Evolutionary conservation across 2,113 vertebrate genomes (phyloP).

Genomic region (Albula glossodonta): DNA sequence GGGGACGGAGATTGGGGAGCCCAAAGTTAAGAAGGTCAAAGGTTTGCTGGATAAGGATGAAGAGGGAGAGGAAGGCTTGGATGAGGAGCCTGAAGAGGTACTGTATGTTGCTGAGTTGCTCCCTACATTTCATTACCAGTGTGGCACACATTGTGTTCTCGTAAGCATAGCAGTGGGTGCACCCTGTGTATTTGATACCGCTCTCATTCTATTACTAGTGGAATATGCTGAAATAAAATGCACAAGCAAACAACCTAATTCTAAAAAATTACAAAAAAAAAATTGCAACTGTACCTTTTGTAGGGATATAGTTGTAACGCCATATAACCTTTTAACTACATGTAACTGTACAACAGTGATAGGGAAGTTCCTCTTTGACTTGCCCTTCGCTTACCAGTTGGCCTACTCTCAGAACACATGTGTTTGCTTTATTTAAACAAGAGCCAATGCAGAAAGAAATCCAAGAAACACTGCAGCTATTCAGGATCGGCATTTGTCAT

Average conservation of each 20-base stretch:
- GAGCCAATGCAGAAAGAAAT: no score
- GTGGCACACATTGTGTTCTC: neutral
- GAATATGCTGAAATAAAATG: neutral
- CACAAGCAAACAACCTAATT: neutral
- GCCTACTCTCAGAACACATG: no score
- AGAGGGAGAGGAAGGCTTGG: conserved; percentile 59
- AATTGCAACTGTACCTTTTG: no score
- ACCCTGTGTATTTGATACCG: neutral
- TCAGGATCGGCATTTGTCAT: neutral
- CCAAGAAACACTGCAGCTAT: no score
- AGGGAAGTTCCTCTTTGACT: neutral
- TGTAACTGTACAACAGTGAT: neutral
- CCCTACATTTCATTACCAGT: neutral
- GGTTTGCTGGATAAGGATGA: conserved; percentile 58
- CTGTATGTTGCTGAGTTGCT: conserved; percentile 26
- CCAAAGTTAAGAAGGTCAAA: conserved; percentile 82
- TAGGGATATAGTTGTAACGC: no score
- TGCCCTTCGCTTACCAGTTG: neutral
- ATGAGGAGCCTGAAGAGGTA: conserved; percentile 82
- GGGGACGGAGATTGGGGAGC: conserved; percentile 78
- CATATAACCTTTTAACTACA: no score
- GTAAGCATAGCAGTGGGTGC: neutral
- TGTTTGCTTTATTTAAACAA: no score
- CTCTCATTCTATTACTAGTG: neutral
- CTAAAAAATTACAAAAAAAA: neutral